Base-by-base conservation (phyloP, 2,888 invertebrate genomes). In the Idaea biselata region DNA sequence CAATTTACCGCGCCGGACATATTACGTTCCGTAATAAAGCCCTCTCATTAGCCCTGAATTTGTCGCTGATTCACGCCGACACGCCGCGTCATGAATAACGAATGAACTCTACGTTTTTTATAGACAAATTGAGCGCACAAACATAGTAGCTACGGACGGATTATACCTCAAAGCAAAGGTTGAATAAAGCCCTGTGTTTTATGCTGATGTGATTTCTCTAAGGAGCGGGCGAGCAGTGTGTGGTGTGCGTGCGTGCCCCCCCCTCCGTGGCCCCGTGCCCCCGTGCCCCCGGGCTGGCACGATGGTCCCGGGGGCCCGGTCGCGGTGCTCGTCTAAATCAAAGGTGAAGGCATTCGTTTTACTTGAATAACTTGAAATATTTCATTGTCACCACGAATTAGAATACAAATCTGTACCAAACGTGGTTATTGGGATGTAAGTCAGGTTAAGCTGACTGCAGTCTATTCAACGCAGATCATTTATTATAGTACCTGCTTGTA, bases 101-200 rank as follows among this genome's bases (percentile, higher is more conserved):
- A 56, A 56, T 56, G 56, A 56, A 56, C 56, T 56, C 18, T 14
- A 18, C 56, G 16, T 56, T 56, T 16, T 56, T 56, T 56, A 56
- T 56, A 18, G 18, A 56, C 18, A 56, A 56, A 56, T 18, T 18
- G 56, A 18, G 14, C 14, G 56, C 18, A 17, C 56, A 55, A 55
- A 16, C 55, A 16, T 16, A 7, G 55, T 55, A 25, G 3, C 25
- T 25, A 16, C 55, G 55, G 55, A 55, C 17, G 55, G 55, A 55
- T 17, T 16, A 55, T 44, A 44, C 44, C 44, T 44, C 44, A 44
- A 14, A 44, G 44, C 14, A 44, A 44, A 44, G 44, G 44, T 44
- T 44, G 44, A 44, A 44, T 44, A 44, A 44, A 44, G 44, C 8
- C 44, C 44, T 44, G 44, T 44, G 44, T 44, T 44, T 44, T 44